phyloP scores from a whole-genome alignment of 2,888 invertebrate species.

The Nematopogon swammerdamellus region DNA sequence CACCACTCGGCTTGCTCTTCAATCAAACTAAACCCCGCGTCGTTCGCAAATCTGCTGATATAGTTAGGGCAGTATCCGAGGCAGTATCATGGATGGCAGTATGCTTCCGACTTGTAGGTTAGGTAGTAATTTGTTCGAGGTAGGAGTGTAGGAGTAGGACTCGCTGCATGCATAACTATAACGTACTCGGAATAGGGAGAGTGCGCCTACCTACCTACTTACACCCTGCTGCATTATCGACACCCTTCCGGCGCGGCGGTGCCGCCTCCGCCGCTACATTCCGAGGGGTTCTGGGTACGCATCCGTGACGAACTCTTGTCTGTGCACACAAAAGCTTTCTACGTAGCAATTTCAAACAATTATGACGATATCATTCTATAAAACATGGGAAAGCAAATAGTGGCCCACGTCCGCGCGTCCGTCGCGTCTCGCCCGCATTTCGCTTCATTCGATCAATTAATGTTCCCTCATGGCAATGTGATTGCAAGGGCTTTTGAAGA shows the following conservation, averaged over 20 bases:
- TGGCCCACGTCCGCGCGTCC: neutral
- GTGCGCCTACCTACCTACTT: too few relatives aligned
- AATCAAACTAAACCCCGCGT: too few relatives aligned
- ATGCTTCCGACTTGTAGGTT: too few relatives aligned
- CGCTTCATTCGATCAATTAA: conserved; percentile 45
- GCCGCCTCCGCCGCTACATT: neutral
- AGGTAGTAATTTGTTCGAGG: too few relatives aligned
- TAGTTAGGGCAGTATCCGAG: too few relatives aligned
- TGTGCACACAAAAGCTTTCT: neutral
- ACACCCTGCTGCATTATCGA: too few relatives aligned
- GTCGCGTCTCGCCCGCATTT: conserved; percentile 32
- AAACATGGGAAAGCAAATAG: neutral
- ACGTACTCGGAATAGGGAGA: too few relatives aligned
- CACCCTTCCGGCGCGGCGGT: neutral
- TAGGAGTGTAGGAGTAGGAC: too few relatives aligned
- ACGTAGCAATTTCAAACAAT: neutral
- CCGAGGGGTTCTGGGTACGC: neutral
- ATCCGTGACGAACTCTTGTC: neutral
- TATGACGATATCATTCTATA: neutral
- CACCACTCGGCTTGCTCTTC: too few relatives aligned
- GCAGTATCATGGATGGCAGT: too few relatives aligned
- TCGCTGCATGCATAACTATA: too few relatives aligned
- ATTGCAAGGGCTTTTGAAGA: neutral
- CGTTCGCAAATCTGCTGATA: too few relatives aligned
- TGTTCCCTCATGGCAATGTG: neutral